Percentiles rank a stretch among this genome's conserved stretches.
phyloP scores from a whole-genome alignment of 2,888 invertebrate genomes.

The Heteropelma amictum region DNA sequence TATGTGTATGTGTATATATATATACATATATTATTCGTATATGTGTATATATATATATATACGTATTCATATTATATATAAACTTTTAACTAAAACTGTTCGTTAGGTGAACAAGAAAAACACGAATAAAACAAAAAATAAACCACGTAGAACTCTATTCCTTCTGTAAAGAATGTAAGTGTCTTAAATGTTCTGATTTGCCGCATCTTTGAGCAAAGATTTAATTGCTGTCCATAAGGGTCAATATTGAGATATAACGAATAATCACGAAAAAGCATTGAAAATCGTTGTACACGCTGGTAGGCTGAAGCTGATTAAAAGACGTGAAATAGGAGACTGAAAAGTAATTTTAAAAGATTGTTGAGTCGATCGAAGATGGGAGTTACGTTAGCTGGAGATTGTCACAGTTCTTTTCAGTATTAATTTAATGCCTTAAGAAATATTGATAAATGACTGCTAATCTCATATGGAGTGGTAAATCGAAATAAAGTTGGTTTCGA shows the following conservation, averaged over 20 bases:
- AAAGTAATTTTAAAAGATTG: too few species aligned
- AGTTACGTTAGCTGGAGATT: too few species aligned
- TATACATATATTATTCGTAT: conserved; percentile 64
- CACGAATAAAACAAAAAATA: conserved; percentile 50
- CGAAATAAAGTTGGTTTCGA: too few species aligned
- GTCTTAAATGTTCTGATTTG: conserved; percentile 72
- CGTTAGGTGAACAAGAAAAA: conserved; percentile 68
- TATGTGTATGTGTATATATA: conserved; percentile 65
- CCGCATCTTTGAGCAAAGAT: conserved; percentile 45
- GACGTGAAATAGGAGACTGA: too few species aligned
- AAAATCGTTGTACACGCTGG: too few species aligned
- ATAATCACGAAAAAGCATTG: not conserved
- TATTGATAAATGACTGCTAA: too few species aligned
- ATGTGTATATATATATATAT: conserved; percentile 68
- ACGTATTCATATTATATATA: conserved; percentile 68
- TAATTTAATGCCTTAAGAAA: too few species aligned
- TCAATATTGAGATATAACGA: not conserved
- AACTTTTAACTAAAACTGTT: conserved; percentile 74
- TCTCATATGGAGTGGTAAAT: too few species aligned
- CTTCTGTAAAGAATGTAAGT: conserved; percentile 69
- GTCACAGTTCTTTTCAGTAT: too few species aligned
- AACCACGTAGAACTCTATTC: conserved; percentile 64
- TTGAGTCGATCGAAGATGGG: too few species aligned
- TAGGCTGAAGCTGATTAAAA: too few species aligned
- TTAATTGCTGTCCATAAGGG: conserved; percentile 31